These are phyloP conservation scores for Lycophotia porphyrea DNA, from an alignment of 2,888 invertebrate species.

Conservation along the genomic window DNA sequence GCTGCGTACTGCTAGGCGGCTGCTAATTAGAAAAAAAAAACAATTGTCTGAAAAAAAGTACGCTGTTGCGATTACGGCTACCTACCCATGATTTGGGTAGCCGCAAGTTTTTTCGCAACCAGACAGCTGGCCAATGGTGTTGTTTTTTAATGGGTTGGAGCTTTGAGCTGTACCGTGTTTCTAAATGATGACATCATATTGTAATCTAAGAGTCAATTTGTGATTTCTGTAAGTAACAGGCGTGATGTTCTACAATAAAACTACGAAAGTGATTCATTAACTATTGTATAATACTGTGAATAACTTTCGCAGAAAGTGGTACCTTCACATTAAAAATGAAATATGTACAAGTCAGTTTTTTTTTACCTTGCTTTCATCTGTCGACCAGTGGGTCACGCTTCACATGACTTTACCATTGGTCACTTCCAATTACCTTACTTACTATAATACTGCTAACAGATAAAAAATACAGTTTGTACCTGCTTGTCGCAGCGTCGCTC, in stretches of 20 bases:
- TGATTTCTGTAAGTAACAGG: neutral
- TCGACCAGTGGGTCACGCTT: neutral
- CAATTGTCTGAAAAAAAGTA: neutral
- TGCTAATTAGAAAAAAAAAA: neutral
- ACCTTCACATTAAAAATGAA: slow-evolving; percentile 9
- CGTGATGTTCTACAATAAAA: slow-evolving; percentile 20
- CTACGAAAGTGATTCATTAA: slow-evolving; percentile 51
- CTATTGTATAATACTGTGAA: slow-evolving; percentile 27
- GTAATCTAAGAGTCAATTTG: neutral
- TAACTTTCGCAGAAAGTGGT: slow-evolving; percentile 45
- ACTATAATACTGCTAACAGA: neutral
- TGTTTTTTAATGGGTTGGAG: slow-evolving; percentile 2
- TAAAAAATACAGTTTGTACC: neutral
- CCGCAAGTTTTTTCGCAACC: neutral
- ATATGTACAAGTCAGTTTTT: neutral
- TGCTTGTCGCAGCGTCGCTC: too few relatives aligned
- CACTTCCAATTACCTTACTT: neutral
- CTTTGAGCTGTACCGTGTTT: neutral
- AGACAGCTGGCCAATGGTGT: neutral
- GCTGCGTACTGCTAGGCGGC: too few relatives aligned
- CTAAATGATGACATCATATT: slow-evolving; percentile 2
- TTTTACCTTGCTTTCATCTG: neutral
- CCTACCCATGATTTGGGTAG: neutral
- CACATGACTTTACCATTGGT: neutral
- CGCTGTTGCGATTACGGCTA: neutral